Percentiles rank a stretch among this genome's conserved stretches.
Evolutionary conservation across 2,797 vertebrate species (phyloP).

Genomic region (Fundulus diaphanus): DNA sequence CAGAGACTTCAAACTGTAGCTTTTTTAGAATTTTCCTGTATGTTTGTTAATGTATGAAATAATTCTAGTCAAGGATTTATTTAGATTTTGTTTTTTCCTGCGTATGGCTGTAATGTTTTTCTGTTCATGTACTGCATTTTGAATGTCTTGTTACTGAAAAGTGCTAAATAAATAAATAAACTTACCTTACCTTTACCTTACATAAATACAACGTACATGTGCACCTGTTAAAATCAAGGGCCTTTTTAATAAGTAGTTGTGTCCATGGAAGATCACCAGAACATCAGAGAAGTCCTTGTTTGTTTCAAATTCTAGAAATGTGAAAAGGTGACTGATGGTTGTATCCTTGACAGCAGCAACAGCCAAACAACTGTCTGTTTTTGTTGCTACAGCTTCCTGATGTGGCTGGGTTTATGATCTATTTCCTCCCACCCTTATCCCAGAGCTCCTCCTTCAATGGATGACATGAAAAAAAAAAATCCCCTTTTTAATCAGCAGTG

Average conservation of each 20-base stretch:
- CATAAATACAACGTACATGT: constrained; percentile 51
- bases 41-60: too few relatives aligned
- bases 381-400: constrained; percentile 60
- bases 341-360: constrained; percentile 38
- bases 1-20: too few relatives aligned
- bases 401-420: constrained; percentile 67
- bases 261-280: background rate
- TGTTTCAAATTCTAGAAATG: constrained; percentile 12
- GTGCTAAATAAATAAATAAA: too few relatives aligned
- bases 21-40: too few relatives aligned
- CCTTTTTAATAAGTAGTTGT: constrained; percentile 37
- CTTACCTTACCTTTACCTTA: too few relatives aligned
- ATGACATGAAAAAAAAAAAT: constrained; percentile 71
- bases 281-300: constrained; percentile 6
- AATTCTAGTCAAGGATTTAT: too few relatives aligned
- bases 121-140: too few relatives aligned
- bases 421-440: constrained; percentile 67
- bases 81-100: too few relatives aligned
- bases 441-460: constrained; percentile 49
- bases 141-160: too few relatives aligned
- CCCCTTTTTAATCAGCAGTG: constrained; percentile 81
- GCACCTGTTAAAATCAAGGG: constrained; percentile 51
- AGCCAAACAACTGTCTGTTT: constrained; percentile 50
- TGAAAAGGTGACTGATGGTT: constrained; percentile 34
- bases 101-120: too few relatives aligned